These are phyloP conservation scores for Eucera pruinosa DNA, from an alignment of 2,888 invertebrate species.

Conservation along the genomic window DNA sequence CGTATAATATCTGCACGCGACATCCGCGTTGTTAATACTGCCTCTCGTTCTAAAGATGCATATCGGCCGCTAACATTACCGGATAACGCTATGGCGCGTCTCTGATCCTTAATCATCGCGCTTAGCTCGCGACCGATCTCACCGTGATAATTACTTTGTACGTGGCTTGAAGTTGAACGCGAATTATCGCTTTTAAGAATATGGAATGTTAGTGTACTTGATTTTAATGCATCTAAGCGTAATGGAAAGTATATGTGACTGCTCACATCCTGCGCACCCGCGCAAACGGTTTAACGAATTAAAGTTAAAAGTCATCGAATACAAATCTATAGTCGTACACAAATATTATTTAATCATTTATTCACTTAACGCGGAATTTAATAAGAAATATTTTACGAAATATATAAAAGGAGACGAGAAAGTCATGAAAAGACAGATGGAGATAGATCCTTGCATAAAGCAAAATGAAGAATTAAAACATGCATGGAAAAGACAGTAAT, in stretches of 20 bases:
- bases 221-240: neutral
- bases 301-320: no score
- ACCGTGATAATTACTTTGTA: conserved; percentile 9
- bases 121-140: neutral
- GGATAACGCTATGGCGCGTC: neutral
- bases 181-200: conserved; percentile 1
- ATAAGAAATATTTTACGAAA: no score
- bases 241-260: neutral
- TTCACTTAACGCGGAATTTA: no score
- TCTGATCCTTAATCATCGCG: conserved; percentile 1
- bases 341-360: no score
- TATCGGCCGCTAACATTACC: conserved; percentile 23
- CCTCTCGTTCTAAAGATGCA: conserved; percentile 45
- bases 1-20: conserved; percentile 58
- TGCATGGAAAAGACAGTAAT: neutral
- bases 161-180: neutral
- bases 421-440: no score
- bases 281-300: no score
- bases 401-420: no score
- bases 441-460: no score
- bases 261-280: no score
- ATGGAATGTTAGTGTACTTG: neutral
- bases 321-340: no score
- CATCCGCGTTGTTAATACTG: conserved; percentile 58
- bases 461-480: neutral